Evolutionary conservation across 2,113 vertebrate species (phyloP).

Genomic region (Lethenteron camtschaticum): DNA sequence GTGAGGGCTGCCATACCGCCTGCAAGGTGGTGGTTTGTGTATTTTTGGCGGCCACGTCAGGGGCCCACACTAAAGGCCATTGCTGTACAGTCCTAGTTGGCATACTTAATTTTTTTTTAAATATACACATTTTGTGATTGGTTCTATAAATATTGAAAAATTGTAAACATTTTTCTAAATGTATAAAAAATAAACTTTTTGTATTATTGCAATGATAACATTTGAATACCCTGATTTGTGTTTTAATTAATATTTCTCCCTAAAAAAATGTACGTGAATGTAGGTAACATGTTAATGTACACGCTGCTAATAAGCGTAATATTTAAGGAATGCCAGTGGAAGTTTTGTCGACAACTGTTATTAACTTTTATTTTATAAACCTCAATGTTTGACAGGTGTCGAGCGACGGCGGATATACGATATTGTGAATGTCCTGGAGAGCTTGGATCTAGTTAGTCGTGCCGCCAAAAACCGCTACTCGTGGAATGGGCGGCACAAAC

Average conservation of each 20-base stretch:
- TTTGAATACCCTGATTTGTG: not conserved
- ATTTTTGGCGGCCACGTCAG: too few relatives aligned
- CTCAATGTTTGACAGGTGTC: constrained; percentile 26
- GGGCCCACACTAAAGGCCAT: too few relatives aligned
- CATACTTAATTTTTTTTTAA: not conserved
- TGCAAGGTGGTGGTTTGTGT: too few relatives aligned
- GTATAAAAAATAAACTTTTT: not conserved
- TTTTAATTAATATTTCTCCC: too few relatives aligned
- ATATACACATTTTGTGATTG: not conserved
- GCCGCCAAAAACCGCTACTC: constrained; percentile 72
- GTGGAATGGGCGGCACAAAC: constrained; percentile 59
- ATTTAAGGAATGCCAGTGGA: too few relatives aligned
- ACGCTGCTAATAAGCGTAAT: too few relatives aligned
- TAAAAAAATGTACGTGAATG: too few relatives aligned
- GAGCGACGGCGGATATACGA: constrained; percentile 83
- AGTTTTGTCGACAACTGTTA: too few relatives aligned
- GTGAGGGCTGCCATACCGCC: too few relatives aligned
- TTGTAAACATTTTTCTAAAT: too few relatives aligned
- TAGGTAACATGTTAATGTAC: too few relatives aligned
- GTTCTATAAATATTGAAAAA: not conserved
- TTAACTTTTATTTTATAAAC: too few relatives aligned
- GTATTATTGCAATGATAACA: not conserved
- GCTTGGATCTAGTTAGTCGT: constrained; percentile 87
- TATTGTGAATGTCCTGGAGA: constrained; percentile 87
- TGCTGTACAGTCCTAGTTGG: not conserved